A percentile compares a stretch with the other conserved stretches of the same genome.
Conservation (phyloP, 1,140 invertebrate species). For the Lucilia sericata region DNA sequence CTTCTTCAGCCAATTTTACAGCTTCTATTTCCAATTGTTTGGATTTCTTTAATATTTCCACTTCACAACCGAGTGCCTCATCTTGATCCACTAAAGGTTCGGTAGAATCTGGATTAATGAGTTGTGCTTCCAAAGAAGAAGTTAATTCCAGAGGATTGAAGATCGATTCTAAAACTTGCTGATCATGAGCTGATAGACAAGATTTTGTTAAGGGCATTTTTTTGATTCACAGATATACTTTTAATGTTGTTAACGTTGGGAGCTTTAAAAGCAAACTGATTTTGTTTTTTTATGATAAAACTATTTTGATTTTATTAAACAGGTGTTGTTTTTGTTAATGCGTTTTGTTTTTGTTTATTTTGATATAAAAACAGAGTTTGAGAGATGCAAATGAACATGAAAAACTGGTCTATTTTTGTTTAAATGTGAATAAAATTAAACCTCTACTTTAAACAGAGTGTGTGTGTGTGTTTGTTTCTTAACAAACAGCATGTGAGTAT, state of each 20-base stretch:
- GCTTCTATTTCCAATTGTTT: constrained; percentile 75
- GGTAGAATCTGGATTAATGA: constrained; percentile 45
- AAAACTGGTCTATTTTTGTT: constrained; percentile 38
- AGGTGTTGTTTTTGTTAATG: constrained; percentile 26
- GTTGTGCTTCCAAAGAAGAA: constrained; percentile 34
- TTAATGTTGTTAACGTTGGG: constrained; percentile 28
- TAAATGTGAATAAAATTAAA: background rate
- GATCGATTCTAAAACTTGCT: constrained; percentile 68
- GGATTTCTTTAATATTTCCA: constrained; percentile 53
- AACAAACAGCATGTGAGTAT: background rate
- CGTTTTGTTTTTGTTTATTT: no score
- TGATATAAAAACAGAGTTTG: background rate
- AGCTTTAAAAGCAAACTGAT: constrained; percentile 29
- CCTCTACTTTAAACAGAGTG: background rate
- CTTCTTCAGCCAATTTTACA: constrained; percentile 75
- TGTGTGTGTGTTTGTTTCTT: background rate
- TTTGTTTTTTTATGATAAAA: background rate
- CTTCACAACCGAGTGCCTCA: constrained; percentile 49
- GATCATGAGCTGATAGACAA: constrained; percentile 67
- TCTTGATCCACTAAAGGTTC: constrained; percentile 57
- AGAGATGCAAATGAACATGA: constrained; percentile 44
- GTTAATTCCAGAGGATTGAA: constrained; percentile 69
- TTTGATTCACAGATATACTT: background rate
- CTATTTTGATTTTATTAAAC: background rate
- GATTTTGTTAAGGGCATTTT: constrained; percentile 56